Evolutionary conservation across 2,888 invertebrate species (phyloP), one percentile per base, ranked within the genome.

Genomic region (Drosophila tripunctata): DNA sequence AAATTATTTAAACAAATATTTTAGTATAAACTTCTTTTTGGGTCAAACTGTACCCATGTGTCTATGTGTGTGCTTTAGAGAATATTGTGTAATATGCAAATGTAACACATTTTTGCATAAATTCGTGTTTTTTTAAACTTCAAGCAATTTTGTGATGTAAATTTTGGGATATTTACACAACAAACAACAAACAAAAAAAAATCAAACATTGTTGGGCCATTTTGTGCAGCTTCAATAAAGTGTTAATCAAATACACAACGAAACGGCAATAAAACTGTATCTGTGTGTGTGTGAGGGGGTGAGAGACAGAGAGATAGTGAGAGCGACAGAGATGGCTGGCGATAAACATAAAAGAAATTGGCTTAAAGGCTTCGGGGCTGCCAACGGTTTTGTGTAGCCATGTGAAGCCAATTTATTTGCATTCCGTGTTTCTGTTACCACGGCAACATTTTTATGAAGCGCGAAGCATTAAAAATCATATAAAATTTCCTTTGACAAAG

Each of bases 391-490:
- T 60, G 74, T 71, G 71, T 62, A 71, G 76, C 73, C 56, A 76
- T 67, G 69, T 72, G 62, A 65, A 72, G 67, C 61, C 76, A 75
- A 83, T 76, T 79, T 67, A 78, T 77, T 71, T 62, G 64, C 64
- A 77, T 77, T 75, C 68, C 52, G 62, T 69, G 62, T 69, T 62
- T 56, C 38, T 60, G 65, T 69, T 61, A 51, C 43, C 52, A 50
- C 38, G 69, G 72, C 63, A 56, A 83, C 69, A 67, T 62, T 80
- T 82, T 87, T 72, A 80, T 77, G 81, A 87, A 80, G 81, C 81
- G 87, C 85, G 81, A 84, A 87, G 67, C 84, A 81, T 81, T 84
- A 77, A 77, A 80, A 84, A 75, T 75, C 75, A 72, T 75, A 75
- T 75, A 80, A 86, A 84, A 69, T 80, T 67, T 66, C 67, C 71